Conservation (phyloP, 1,140 invertebrate species). For the Panagrolaimus sp. region DNA sequence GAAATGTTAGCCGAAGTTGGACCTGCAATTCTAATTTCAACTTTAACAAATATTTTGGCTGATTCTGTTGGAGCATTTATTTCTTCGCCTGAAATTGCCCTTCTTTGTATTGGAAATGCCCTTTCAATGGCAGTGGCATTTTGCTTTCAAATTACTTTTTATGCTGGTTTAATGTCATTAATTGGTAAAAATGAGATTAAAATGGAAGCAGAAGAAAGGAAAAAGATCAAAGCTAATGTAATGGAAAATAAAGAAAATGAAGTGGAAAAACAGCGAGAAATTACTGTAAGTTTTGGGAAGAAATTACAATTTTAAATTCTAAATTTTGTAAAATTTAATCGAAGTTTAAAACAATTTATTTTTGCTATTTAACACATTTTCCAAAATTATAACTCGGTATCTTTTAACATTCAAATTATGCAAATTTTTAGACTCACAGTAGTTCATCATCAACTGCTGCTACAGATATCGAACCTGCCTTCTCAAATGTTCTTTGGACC, state of each 20-base stretch:
- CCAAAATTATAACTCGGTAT: too few relatives aligned
- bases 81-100: constrained; percentile 55
- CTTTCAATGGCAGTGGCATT: constrained; percentile 54
- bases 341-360: too few relatives aligned
- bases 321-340: too few relatives aligned
- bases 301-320: too few relatives aligned
- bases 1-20: constrained; percentile 54
- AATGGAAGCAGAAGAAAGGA: constrained; percentile 38
- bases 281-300: too few relatives aligned
- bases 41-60: constrained; percentile 56
- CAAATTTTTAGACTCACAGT: too few relatives aligned
- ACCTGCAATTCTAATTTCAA: constrained; percentile 57
- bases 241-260: not conserved
- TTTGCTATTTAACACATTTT: too few relatives aligned
- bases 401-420: too few relatives aligned
- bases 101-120: constrained; percentile 56
- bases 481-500: constrained; percentile 42
- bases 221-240: constrained; percentile 46
- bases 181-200: constrained; percentile 52
- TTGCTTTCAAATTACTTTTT: constrained; percentile 58
- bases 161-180: constrained; percentile 50
- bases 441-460: too few relatives aligned
- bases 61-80: constrained; percentile 56
- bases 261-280: too few relatives aligned
- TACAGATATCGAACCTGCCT: constrained; percentile 43